phyloP scores from a whole-genome alignment of 37 sponge, comb jelly and placozoan species.

The Diacarnus erythraeanus region DNA sequence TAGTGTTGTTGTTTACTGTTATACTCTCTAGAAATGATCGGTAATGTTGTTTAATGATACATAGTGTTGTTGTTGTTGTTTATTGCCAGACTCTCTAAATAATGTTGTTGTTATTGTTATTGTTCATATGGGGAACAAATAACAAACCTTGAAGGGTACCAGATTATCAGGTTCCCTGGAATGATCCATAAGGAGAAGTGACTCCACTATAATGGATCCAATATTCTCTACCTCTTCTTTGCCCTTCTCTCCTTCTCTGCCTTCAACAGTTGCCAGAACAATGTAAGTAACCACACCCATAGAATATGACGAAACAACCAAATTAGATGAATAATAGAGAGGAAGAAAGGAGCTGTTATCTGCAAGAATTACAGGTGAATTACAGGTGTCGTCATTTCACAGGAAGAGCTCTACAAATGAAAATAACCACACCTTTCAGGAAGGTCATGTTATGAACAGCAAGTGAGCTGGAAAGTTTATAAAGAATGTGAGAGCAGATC shows the following conservation, averaged over 20 bases:
- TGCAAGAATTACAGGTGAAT: not conserved
- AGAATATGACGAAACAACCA: conserved; percentile 30
- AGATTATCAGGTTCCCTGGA: not conserved
- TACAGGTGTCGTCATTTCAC: not conserved
- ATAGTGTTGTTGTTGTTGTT: no score
- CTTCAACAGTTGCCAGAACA: conserved; percentile 26
- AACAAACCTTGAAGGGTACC: conserved; percentile 14
- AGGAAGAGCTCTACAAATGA: not conserved
- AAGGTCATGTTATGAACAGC: conserved; percentile 61
- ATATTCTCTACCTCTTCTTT: conserved; percentile 10
- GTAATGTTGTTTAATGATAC: no score
- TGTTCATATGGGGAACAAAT: no score
- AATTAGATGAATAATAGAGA: conserved; percentile 32
- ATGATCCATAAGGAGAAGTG: conserved; percentile 14
- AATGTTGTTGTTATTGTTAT: no score
- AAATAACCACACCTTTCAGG: conserved; percentile 25
- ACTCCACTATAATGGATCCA: conserved; percentile 23
- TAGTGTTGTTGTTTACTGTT: no score
- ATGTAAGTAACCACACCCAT: conserved; percentile 37
- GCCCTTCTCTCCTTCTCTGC: not conserved
- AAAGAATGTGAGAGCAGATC: conserved; percentile 1
- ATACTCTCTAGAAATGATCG: no score
- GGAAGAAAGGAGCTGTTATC: not conserved
- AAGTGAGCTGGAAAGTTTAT: conserved; percentile 45
- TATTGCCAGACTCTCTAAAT: no score